phyloP scores from a whole-genome alignment of 2,888 invertebrate species.

The Scaptomyza caliginosa region DNA sequence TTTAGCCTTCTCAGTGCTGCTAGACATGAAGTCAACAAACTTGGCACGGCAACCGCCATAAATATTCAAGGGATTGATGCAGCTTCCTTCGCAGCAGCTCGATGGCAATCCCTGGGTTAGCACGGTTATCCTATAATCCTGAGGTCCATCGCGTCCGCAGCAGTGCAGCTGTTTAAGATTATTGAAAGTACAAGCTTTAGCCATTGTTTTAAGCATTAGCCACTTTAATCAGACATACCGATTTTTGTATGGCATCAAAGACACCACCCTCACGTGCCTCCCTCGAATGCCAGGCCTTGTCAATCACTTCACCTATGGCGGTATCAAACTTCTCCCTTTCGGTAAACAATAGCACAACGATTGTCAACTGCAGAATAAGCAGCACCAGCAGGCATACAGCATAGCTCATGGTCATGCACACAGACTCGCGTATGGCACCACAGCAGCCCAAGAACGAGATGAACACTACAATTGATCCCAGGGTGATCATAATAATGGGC shows the following conservation, averaged over 20 bases:
- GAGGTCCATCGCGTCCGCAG: slow-evolving; percentile 74
- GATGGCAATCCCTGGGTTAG: slow-evolving; percentile 36
- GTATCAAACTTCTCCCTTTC: slow-evolving; percentile 86
- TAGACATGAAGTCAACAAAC: slow-evolving; percentile 68
- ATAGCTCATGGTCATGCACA: slow-evolving; percentile 93
- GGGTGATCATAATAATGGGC: slow-evolving; percentile 87
- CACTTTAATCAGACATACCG: slow-evolving; percentile 61
- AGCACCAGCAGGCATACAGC: slow-evolving; percentile 89
- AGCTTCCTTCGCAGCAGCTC: slow-evolving; percentile 71
- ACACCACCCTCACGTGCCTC: slow-evolving; percentile 54
- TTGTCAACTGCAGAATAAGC: slow-evolving; percentile 89
- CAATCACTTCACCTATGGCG: slow-evolving; percentile 85
- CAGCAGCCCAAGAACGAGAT: slow-evolving; percentile 96
- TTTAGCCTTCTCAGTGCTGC: slow-evolving; percentile 86
- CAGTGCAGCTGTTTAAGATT: slow-evolving; percentile 67
- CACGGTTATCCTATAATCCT: slow-evolving; percentile 59
- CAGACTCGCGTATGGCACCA: slow-evolving; percentile 94
- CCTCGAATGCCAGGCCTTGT: slow-evolving; percentile 84
- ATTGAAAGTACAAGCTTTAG: background rate
- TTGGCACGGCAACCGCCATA: slow-evolving; percentile 77
- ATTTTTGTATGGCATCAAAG: slow-evolving; percentile 77
- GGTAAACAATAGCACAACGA: slow-evolving; percentile 88
- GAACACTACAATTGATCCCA: slow-evolving; percentile 90
- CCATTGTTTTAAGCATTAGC: background rate
- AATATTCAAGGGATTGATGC: slow-evolving; percentile 61